Base-by-base conservation (phyloP, 1,140 invertebrate species). In the Leptestheria dahalacensis region DNA sequence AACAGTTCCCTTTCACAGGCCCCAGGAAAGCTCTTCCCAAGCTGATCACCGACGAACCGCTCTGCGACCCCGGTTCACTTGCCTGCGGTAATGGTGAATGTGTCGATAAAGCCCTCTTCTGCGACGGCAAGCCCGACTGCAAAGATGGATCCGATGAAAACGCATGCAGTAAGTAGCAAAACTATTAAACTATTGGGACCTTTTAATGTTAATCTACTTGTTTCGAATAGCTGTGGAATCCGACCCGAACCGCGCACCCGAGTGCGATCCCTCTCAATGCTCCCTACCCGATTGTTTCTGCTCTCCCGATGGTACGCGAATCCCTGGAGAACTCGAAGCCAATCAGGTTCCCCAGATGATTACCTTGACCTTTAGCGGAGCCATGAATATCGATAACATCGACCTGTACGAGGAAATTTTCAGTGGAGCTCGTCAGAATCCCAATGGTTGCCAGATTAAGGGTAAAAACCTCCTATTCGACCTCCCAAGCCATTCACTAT, bases 101-200 rank as follows among this genome's bases (percentile, higher is more conserved):
- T 73, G 79, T 93, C 24, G 86, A 90, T 62, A 91, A 88, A 73
- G 84, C 87, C 67, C 75, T 92, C 29, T 93, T 93, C 77, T 97
- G 91, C 74, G 90, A 95, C 70, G 87, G 88, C 69, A 88, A 88
- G 74, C 74, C 81, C 28, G 89, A 96, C 67, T 97, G 92, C 74
- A 85, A 86, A 66, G 92, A 96, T 72, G 86, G 91, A 67, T 94
- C 90, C 46, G 91, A 96, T 70, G 91, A 96, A 78, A 91, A 90
- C 68, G 87, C 90, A 64, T 95, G 91, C 79, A 83, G 90, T 93
- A 78, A 86, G 87, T 66, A 51, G 6, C 15, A 6, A 41, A 41
- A 9, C 33, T 41, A n/a, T n/a, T n/a, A 41, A 41, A 41, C 33
- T 9, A 9, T 41, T 54, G 10, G 10, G 3, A 49, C 6, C 23